Base-by-base conservation (phyloP, 2,797 vertebrate genomes). In the Sciaenops ocellatus region DNA sequence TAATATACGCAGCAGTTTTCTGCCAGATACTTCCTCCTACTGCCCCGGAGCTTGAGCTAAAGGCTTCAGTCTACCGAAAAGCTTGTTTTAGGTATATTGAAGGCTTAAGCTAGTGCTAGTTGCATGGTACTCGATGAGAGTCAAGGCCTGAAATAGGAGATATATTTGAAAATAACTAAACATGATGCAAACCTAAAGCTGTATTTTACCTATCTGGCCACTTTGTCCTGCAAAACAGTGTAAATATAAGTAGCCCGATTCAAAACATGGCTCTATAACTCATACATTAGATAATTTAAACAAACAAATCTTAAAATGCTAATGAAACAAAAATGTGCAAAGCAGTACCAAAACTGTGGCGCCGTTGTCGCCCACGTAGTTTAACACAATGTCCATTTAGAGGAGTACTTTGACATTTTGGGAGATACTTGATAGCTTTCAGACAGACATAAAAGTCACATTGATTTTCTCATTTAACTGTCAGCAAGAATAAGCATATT, bases 21-120 rank as follows among this genome's bases (percentile, higher is more conserved):
- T 65, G 66, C 26, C 34, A 55, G 47, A 60, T 76, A 18, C 8
- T 70, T 62, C 62, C 22, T 55, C 7, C 12, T 66, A 9, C 9
- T 66, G 44, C 0, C 8, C 17, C 0, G 7, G 16, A 75, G 63
- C 47, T 72, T 48, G 11, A 62, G 26, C 10, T 69, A 22, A 82
- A 74, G 5, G 16, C 38, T 22, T 6, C 16, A 69, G 13, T 57
- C 10, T 46, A 10, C 4, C 1, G 55, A 28, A 10, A 28, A 28
- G 18, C 20, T 46, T 56, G 3, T 44, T 74, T n/a, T 44, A 13
- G 18, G 15, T 30, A 18, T 4, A 17, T 9, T 41, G 11, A 68
- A 70, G 28, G 11, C 28, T 56, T 63, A 13, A 44, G 16, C 12
- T 26, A 34, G 48, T 67, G 18, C 9, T 3, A 57, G 13, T 47